Evolutionary conservation across 2,888 invertebrate species (phyloP).

Genomic region (Macrosoma leucophasiata): DNA sequence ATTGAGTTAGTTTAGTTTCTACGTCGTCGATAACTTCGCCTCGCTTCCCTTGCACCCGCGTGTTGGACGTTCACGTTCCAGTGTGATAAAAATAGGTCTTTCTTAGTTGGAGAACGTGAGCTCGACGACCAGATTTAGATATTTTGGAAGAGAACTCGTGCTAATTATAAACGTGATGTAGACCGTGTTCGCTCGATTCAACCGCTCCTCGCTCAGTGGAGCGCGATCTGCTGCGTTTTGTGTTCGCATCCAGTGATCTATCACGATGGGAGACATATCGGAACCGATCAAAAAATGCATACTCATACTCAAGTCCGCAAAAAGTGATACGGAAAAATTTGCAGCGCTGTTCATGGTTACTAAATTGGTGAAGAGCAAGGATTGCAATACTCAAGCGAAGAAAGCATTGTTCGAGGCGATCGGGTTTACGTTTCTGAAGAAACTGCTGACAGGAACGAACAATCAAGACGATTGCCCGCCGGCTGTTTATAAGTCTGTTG

Average conservation of each 20-base stretch:
- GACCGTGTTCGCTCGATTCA: constrained; percentile 57
- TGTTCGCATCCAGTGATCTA: constrained; percentile 53
- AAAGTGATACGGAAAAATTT: constrained; percentile 92
- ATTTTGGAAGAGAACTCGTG: constrained; percentile 73
- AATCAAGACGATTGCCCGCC: constrained; percentile 92
- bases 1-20: constrained; percentile 37
- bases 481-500: constrained; percentile 92
- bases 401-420: constrained; percentile 91
- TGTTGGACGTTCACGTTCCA: constrained; percentile 64
- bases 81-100: constrained; percentile 68
- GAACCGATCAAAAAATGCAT: constrained; percentile 91
- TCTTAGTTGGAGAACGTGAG: constrained; percentile 75
- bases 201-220: constrained; percentile 60
- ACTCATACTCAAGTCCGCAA: constrained; percentile 84
- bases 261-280: constrained; percentile 78
- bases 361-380: constrained; percentile 89
- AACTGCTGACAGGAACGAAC: constrained; percentile 83
- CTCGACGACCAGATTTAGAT: constrained; percentile 74
- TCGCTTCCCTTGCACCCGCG: constrained; percentile 40
- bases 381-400: constrained; percentile 85
- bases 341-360: constrained; percentile 94
- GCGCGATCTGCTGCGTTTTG: constrained; percentile 63
- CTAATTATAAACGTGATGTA: constrained; percentile 75
- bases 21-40: constrained; percentile 40
- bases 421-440: constrained; percentile 89